Conservation (phyloP, 1,140 invertebrate genomes). For the Micrasema longulum region DNA sequence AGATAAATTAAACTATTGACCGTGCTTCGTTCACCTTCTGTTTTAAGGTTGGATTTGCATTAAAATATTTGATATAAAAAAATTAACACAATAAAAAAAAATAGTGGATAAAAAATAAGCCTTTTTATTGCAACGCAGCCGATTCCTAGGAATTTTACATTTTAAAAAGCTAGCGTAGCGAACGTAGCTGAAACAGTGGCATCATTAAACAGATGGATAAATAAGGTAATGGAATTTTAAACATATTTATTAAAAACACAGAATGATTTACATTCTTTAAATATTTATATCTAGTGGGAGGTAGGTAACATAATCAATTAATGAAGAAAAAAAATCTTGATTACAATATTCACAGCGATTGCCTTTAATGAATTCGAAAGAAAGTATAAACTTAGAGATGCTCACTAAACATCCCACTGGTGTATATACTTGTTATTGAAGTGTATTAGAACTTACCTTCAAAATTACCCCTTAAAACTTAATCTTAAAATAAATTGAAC, state of each 20-base stretch:
- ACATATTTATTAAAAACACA: conserved; percentile 36
- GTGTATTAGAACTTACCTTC: conserved; percentile 1
- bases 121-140: too few species aligned
- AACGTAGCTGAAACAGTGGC: neutral
- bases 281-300: conserved; percentile 41
- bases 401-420: neutral
- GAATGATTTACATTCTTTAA: conserved; percentile 39
- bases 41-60: too few species aligned
- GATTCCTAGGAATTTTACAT: too few species aligned
- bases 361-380: too few species aligned
- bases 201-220: conserved; percentile 7
- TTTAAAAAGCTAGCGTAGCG: neutral
- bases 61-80: too few species aligned
- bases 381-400: conserved; percentile 2
- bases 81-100: neutral
- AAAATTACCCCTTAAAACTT: conserved; percentile 18
- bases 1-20: too few species aligned
- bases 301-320: neutral
- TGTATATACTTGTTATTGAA: conserved; percentile 1
- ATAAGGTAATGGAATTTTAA: conserved; percentile 14
- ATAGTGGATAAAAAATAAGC: too few species aligned
- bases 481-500: conserved; percentile 11
- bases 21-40: too few species aligned
- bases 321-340: neutral
- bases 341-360: conserved; percentile 4